These are phyloP conservation scores for Trichonephila clavipes DNA, from an alignment of 1,140 invertebrate genomes.

Conservation along the genomic window DNA sequence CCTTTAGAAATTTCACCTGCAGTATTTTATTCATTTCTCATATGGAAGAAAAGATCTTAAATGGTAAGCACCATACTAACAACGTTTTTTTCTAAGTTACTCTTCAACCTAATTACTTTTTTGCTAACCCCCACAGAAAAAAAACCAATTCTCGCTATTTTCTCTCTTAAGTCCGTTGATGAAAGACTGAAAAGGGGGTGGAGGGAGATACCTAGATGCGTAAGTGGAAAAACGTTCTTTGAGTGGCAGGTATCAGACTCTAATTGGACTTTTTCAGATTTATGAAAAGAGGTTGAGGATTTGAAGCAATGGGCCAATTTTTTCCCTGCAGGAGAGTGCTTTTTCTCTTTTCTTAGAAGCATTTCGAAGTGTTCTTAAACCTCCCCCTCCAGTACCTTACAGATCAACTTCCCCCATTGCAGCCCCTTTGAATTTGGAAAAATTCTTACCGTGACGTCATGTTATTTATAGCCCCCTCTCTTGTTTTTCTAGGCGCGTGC, in stretches of 20 bases:
- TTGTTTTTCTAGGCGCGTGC: neutral
- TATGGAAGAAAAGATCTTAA: neutral
- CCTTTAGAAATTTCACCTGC: neutral
- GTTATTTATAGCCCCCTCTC: slow-evolving; percentile 31
- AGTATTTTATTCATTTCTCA: slow-evolving; percentile 37
- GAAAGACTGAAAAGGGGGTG: neutral
- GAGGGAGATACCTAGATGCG: slow-evolving; percentile 2
- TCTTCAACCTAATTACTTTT: slow-evolving; percentile 50
- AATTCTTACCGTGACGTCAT: neutral
- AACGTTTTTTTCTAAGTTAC: neutral
- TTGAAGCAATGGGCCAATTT: slow-evolving; percentile 34
- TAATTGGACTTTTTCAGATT: slow-evolving; percentile 62
- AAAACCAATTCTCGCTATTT: neutral
- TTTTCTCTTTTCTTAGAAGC: neutral
- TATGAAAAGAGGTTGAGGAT: slow-evolving; percentile 44
- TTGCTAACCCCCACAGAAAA: neutral
- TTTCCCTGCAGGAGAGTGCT: neutral
- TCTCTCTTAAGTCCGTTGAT: neutral
- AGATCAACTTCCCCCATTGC: neutral
- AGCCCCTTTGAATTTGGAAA: slow-evolving; percentile 2
- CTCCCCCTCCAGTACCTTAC: neutral
- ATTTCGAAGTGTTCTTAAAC: slow-evolving; percentile 43
- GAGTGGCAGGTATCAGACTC: slow-evolving; percentile 47
- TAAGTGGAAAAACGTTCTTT: slow-evolving; percentile 44
- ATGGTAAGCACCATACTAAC: neutral